These are phyloP conservation scores for Drosophila macrospina DNA, from an alignment of 2,888 invertebrate species.

Conservation along the genomic window DNA sequence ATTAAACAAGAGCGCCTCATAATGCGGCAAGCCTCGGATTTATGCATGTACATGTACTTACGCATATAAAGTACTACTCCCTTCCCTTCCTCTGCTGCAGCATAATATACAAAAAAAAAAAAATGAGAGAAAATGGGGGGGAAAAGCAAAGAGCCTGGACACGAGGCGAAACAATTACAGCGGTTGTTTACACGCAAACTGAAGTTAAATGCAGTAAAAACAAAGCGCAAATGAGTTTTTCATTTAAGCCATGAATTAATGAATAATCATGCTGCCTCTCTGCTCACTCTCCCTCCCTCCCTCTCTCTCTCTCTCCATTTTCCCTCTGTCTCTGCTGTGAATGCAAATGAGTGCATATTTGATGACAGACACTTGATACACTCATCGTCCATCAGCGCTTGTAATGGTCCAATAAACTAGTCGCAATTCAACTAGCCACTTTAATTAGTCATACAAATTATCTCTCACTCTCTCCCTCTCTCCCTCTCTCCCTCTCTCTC, in stretches of 20 bases:
- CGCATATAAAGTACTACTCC: constrained; percentile 6
- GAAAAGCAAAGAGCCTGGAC: constrained; percentile 54
- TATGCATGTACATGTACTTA: constrained; percentile 36
- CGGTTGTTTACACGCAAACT: constrained; percentile 72
- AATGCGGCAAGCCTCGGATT: constrained; percentile 64
- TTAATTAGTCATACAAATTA: constrained; percentile 54
- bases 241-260: constrained; percentile 51
- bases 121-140: too few relatives aligned
- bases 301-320: not conserved
- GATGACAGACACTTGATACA: constrained; percentile 22
- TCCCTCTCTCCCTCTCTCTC: too few relatives aligned
- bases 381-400: constrained; percentile 11
- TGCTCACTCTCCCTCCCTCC: not conserved
- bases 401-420: constrained; percentile 17
- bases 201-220: constrained; percentile 32
- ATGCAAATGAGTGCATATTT: constrained; percentile 59
- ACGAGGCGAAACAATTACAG: constrained; percentile 72
- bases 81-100: constrained; percentile 5
- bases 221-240: constrained; percentile 48
- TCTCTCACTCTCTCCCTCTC: too few relatives aligned
- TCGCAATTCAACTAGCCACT: constrained; percentile 32
- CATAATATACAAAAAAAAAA: constrained; percentile 25
- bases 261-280: constrained; percentile 35
- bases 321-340: not conserved
- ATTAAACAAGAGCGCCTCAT: constrained; percentile 61